Percentiles rank a stretch among this genome's conserved stretches.
phyloP scores from a whole-genome alignment of 1,140 invertebrate genomes.

The Pentalonia nigronervosa region DNA sequence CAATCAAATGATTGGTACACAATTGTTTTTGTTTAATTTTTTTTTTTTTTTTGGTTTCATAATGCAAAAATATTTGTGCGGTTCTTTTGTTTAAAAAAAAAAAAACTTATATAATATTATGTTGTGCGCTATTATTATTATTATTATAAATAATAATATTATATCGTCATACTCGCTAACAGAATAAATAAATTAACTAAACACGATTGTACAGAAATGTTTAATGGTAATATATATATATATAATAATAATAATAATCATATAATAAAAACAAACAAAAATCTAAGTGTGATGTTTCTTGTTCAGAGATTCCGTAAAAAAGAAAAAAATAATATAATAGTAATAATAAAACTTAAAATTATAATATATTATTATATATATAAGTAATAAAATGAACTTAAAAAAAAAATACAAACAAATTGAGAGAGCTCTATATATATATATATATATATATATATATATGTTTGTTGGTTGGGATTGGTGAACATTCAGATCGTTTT shows the following conservation, averaged over 20 bases:
- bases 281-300: constrained; percentile 55
- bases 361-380: constrained; percentile 4
- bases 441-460: neutral
- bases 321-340: constrained; percentile 17
- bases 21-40: neutral
- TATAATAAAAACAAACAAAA: constrained; percentile 32
- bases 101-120: constrained; percentile 39
- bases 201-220: constrained; percentile 30
- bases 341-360: constrained; percentile 25
- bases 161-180: constrained; percentile 20
- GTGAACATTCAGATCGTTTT: constrained; percentile 57
- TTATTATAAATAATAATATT: neutral
- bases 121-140: constrained; percentile 47
- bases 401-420: constrained; percentile 28
- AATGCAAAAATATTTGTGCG: constrained; percentile 47
- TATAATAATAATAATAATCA: neutral
- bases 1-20: constrained; percentile 40
- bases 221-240: constrained; percentile 31
- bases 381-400: constrained; percentile 12
- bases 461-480: constrained; percentile 1
- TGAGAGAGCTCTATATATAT: constrained; percentile 19
- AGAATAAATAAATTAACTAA: constrained; percentile 50
- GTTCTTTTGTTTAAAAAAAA: constrained; percentile 29
- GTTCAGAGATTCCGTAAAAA: constrained; percentile 32
- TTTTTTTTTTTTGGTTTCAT: constrained; percentile 33